phyloP scores from a whole-genome alignment of 2,888 invertebrate genomes.

The Cartodere bifasciata region DNA sequence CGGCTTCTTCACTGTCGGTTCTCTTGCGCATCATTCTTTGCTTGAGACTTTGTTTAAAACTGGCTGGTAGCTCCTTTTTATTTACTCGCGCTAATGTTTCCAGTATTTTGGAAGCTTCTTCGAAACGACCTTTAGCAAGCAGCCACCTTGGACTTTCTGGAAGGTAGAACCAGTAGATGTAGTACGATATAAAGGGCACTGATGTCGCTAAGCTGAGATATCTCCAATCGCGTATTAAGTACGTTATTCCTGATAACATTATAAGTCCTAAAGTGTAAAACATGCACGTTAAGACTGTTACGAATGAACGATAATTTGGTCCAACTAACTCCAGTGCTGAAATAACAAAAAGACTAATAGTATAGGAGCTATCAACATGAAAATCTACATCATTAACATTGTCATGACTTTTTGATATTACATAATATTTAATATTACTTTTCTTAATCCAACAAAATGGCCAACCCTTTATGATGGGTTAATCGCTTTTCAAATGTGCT shows the following conservation, averaged over 20 bases:
- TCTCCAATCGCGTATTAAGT: slow-evolving; percentile 75
- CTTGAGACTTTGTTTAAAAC: slow-evolving; percentile 58
- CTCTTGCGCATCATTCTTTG: slow-evolving; percentile 55
- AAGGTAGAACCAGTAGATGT: slow-evolving; percentile 72
- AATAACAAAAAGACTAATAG: too few relatives aligned
- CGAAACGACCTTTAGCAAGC: slow-evolving; percentile 61
- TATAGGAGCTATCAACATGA: too few relatives aligned
- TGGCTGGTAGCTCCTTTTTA: slow-evolving; percentile 58
- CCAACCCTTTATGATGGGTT: too few relatives aligned
- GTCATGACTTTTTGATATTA: too few relatives aligned
- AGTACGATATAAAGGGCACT: slow-evolving; percentile 72
- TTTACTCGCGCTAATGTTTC: slow-evolving; percentile 68
- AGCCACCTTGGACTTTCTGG: slow-evolving; percentile 90
- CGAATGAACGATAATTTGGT: slow-evolving; percentile 81
- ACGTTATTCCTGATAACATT: slow-evolving; percentile 72
- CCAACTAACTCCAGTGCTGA: slow-evolving; percentile 83
- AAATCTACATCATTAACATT: too few relatives aligned
- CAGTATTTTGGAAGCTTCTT: slow-evolving; percentile 69
- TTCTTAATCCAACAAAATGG: too few relatives aligned
- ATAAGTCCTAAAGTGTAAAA: slow-evolving; percentile 82
- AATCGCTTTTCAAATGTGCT: too few relatives aligned
- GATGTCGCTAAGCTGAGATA: slow-evolving; percentile 69
- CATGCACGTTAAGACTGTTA: slow-evolving; percentile 83
- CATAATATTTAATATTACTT: too few relatives aligned
- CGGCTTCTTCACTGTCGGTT: slow-evolving; percentile 40